phyloP scores from a whole-genome alignment of 2,797 vertebrate species.

The Kryptopterus vitreolus region DNA sequence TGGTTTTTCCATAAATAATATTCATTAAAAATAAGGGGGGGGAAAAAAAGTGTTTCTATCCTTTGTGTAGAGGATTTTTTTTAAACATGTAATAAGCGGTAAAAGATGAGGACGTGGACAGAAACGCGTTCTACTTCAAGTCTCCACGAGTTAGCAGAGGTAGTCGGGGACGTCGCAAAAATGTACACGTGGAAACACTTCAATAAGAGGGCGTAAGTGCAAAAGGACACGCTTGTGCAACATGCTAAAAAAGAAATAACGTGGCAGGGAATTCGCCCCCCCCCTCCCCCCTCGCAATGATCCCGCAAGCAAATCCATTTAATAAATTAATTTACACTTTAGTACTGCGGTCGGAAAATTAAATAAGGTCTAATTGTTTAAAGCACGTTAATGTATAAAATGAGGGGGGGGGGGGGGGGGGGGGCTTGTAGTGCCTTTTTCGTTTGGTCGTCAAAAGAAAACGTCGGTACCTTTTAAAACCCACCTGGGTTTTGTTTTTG shows the following conservation, averaged over 20 bases:
- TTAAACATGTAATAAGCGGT: neutral
- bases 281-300: no score
- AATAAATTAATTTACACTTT: neutral
- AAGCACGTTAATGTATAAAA: neutral
- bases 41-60: conserved; percentile 39
- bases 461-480: conserved; percentile 28
- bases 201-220: conserved; percentile 3
- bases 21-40: conserved; percentile 52
- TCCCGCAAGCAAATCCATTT: neutral
- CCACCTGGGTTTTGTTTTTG: neutral
- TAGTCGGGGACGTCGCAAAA: neutral
- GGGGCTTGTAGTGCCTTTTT: no score
- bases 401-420: no score
- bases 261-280: neutral
- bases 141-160: conserved; percentile 33
- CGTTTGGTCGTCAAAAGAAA: neutral
- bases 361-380: neutral
- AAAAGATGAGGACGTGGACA: neutral
- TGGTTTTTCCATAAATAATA: conserved; percentile 71
- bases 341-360: neutral
- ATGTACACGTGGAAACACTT: neutral
- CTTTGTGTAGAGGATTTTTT: neutral
- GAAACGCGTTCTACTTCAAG: neutral
- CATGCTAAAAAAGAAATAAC: conserved; percentile 10
- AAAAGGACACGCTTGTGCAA: conserved; percentile 33